phyloP scores from a whole-genome alignment of 2,113 vertebrate species.

The Micromys minutus region DNA sequence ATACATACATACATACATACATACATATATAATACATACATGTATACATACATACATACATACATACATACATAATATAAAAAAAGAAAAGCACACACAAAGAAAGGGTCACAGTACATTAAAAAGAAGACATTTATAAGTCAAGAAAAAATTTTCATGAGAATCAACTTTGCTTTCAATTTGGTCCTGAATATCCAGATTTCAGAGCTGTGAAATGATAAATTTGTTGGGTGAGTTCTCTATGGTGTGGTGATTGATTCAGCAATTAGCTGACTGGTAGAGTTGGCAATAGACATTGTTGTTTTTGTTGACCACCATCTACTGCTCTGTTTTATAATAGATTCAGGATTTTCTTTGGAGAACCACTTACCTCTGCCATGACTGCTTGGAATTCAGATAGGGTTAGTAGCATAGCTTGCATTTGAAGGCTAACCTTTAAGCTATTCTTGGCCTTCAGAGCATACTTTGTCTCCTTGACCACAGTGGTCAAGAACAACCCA shows the following conservation, averaged over 20 bases:
- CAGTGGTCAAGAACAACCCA: not conserved
- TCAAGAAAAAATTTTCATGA: not conserved
- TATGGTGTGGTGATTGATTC: not conserved
- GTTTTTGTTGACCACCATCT: not conserved
- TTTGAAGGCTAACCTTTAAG: not conserved
- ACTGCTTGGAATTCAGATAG: not conserved
- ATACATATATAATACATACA: too few species aligned
- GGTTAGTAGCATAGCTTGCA: not conserved
- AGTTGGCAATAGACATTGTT: not conserved
- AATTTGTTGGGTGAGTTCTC: not conserved
- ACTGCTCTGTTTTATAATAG: not conserved
- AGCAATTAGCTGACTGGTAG: not conserved
- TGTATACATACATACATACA: too few species aligned
- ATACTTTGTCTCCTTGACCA: not conserved
- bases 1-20: too few species aligned
- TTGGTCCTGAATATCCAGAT: not conserved
- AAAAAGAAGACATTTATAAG: not conserved
- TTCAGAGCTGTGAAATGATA: not conserved
- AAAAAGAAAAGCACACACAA: not conserved
- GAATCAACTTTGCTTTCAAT: not conserved
- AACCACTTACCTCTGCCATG: not conserved
- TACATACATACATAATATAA: too few species aligned
- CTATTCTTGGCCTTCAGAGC: not conserved
- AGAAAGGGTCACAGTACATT: not conserved
- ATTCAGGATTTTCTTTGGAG: not conserved